Conservation (phyloP, 2,888 invertebrate genomes). For the Odontomyia ornata region DNA sequence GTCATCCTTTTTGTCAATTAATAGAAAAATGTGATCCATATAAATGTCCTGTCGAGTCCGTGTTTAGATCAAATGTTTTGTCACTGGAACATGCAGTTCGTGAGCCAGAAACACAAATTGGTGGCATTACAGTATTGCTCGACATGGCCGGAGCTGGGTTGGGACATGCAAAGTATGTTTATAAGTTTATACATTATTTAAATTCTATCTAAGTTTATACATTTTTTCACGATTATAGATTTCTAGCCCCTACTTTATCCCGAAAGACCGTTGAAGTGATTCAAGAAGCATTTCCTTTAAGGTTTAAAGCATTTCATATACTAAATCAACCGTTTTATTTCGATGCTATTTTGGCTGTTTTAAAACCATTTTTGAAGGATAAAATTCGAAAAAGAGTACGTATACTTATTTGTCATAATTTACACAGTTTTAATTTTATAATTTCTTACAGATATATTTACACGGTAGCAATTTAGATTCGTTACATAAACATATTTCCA, state of each 20-base stretch:
- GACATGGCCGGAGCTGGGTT: conserved; percentile 65
- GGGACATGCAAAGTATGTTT: conserved; percentile 63
- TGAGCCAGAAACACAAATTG: conserved; percentile 68
- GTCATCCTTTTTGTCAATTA: neutral
- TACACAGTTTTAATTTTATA: conserved; percentile 4
- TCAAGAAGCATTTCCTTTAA: conserved; percentile 71
- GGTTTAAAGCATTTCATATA: conserved; percentile 75
- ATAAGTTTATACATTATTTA: too few species aligned
- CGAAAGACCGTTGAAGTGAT: conserved; percentile 65
- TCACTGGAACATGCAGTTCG: conserved; percentile 67
- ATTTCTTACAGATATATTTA: conserved; percentile 66
- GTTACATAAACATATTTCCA: conserved; percentile 73
- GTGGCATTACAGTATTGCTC: conserved; percentile 61
- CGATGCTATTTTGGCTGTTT: conserved; percentile 76
- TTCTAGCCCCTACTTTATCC: conserved; percentile 65
- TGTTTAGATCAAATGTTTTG: conserved; percentile 67
- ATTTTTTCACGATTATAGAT: conserved; percentile 20
- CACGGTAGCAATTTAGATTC: conserved; percentile 74
- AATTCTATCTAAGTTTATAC: too few species aligned
- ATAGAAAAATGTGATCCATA: conserved; percentile 65
- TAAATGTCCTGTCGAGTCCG: conserved; percentile 65
- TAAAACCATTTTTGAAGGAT: conserved; percentile 74
- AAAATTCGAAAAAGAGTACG: conserved; percentile 68
- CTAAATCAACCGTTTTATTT: conserved; percentile 80
- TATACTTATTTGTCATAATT: neutral